Evolutionary conservation across 2,888 invertebrate genomes (phyloP).

Genomic region (Nemoura dubitans): DNA sequence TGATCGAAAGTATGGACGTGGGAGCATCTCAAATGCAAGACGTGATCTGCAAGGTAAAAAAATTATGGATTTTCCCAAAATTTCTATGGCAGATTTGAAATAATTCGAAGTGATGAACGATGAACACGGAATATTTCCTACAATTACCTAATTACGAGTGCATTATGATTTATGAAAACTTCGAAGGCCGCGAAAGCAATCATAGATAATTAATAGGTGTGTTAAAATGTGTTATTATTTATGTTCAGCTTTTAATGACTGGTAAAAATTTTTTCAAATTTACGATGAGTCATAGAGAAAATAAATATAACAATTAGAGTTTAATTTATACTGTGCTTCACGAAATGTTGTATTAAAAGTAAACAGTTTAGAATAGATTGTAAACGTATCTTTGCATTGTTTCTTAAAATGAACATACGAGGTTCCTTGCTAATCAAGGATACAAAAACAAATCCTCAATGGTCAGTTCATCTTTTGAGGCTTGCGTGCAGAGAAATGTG

Average conservation of each 20-base stretch:
- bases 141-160: not conserved
- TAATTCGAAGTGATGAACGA: not conserved
- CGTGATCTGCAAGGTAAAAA: not conserved
- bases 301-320: not conserved
- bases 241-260: not conserved
- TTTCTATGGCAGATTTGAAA: not conserved
- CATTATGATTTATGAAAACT: not conserved
- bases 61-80: not conserved
- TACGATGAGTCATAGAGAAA: constrained; percentile 7
- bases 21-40: too few species aligned
- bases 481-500: not conserved
- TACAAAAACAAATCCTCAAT: not conserved
- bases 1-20: not conserved
- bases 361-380: not conserved
- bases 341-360: not conserved
- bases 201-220: not conserved
- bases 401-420: not conserved
- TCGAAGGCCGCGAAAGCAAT: not conserved
- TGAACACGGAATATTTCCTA: not conserved
- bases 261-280: not conserved
- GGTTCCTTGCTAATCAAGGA: not conserved
- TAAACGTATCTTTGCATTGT: not conserved
- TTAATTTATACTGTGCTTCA: not conserved
- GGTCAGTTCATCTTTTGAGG: not conserved
- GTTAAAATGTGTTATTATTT: constrained; percentile 7